phyloP scores from a whole-genome alignment of 1,140 invertebrate species.

The Gonioctena quinquepunctata region DNA sequence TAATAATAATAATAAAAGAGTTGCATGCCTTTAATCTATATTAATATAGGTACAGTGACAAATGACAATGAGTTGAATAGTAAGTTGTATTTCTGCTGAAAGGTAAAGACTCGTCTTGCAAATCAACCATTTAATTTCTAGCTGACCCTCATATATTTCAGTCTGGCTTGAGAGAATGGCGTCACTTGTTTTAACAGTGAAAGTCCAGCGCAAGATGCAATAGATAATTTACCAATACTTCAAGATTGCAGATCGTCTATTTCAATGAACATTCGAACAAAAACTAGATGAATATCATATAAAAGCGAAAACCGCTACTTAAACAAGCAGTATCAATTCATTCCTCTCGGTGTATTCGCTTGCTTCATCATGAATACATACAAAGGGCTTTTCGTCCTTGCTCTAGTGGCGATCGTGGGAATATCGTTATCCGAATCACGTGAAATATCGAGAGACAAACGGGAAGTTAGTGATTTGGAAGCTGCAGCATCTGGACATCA shows the following conservation, averaged over 20 bases:
- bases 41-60: too few species aligned
- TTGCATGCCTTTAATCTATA: too few species aligned
- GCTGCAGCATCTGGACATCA: constrained; percentile 39
- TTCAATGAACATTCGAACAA: constrained; percentile 43
- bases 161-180: too few species aligned
- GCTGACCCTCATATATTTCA: too few species aligned
- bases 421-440: constrained; percentile 42
- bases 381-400: constrained; percentile 44
- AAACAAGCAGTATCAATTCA: constrained; percentile 41
- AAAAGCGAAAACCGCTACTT: constrained; percentile 40
- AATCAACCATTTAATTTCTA: too few species aligned
- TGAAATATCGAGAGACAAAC: constrained; percentile 45
- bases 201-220: constrained; percentile 51
- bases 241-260: constrained; percentile 41
- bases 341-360: constrained; percentile 28
- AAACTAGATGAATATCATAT: constrained; percentile 40
- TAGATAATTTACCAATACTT: constrained; percentile 44
- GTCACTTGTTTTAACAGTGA: too few species aligned
- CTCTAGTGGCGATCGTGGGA: constrained; percentile 38
- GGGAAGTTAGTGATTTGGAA: constrained; percentile 42
- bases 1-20: too few species aligned
- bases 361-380: constrained; percentile 41
- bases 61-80: too few species aligned
- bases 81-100: too few species aligned
- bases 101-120: too few species aligned